Percentiles rank a stretch among this genome's conserved stretches.
Evolutionary conservation across 2,888 invertebrate species (phyloP).

Genomic region (Atethmia centrago): DNA sequence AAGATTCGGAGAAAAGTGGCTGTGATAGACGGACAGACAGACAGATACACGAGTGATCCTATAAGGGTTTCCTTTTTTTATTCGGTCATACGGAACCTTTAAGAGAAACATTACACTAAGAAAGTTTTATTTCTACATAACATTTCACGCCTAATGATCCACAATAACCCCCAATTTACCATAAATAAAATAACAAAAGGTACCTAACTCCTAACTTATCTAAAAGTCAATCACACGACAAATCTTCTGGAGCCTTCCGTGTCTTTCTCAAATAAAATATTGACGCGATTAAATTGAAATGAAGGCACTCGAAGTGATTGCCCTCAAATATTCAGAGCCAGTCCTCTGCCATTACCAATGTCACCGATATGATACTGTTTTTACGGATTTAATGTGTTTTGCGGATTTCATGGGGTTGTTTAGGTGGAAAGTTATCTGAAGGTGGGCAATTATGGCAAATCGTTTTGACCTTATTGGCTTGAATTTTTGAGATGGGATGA

Average conservation of each 20-base stretch:
- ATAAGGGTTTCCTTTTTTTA: too few relatives aligned
- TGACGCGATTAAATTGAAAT: slow-evolving; percentile 63
- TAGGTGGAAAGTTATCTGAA: not conserved
- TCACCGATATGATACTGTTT: slow-evolving; percentile 40
- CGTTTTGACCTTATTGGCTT: not conserved
- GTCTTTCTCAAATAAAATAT: slow-evolving; percentile 61
- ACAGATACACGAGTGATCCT: too few relatives aligned
- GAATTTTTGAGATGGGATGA: not conserved
- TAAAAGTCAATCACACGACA: slow-evolving; percentile 33
- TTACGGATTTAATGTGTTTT: slow-evolving; percentile 36
- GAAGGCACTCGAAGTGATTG: slow-evolving; percentile 63
- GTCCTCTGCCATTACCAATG: slow-evolving; percentile 48
- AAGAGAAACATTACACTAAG: too few relatives aligned
- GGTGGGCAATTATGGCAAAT: not conserved
- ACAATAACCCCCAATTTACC: not conserved
- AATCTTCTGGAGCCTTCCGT: slow-evolving; percentile 43
- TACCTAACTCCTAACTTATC: not conserved
- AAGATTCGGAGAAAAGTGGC: too few relatives aligned
- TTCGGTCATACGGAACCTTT: too few relatives aligned
- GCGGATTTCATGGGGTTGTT: slow-evolving; percentile 27
- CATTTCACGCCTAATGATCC: not conserved
- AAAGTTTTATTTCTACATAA: too few relatives aligned
- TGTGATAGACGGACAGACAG: too few relatives aligned
- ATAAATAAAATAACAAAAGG: slow-evolving; percentile 13
- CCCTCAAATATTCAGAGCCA: slow-evolving; percentile 62